Base-by-base conservation (phyloP, 2,888 invertebrate species). In the Apamea anceps region DNA sequence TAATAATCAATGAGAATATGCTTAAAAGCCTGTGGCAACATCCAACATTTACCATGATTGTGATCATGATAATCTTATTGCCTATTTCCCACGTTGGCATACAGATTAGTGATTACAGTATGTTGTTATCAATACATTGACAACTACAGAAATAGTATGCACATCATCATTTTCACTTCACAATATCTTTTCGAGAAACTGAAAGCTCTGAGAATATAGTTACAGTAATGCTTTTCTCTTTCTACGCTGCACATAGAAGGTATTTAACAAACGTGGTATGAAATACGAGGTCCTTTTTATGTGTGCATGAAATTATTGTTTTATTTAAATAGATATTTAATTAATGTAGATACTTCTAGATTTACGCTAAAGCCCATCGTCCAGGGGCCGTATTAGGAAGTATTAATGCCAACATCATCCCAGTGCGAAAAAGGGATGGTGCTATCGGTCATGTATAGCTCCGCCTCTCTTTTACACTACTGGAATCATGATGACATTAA, bases 211-310 rank as follows among this genome's bases (percentile, higher is more conserved):
- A 92, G 93, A 92, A 77, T 91, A 91, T 91, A 92, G 93, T 92
- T 94, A 93, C 94, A 94, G 94, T 94, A 90, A 91, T 90, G 67
- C 45, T 84, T 79, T 89, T 87, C 83, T 87, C 79, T 85, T 82
- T 82, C 65, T 84, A 88, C 77, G 87, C 85, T 86, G 89, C 87
- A 77, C 51, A 76, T 82, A 82, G 80, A 88, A 90, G 90, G 89
- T 93, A 91, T 82, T 75, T 84, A 81, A 75, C 76, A 78, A 68
- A 65, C 72, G 72, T 88, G 85, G 82, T 90, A 88, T 89, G 84
- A 86, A 81, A 80, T 54, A 72, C 8, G 28, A 62, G 45, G 60
- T 65, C 65, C 13, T 70, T 37, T 75, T 65, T 25, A 28, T 66
- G 77, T 88, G 70, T 87, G 88, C 88, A 89, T 89, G 89, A 76